phyloP scores from a whole-genome alignment of 2,113 vertebrate genomes.

The Triplophysa rosa region DNA sequence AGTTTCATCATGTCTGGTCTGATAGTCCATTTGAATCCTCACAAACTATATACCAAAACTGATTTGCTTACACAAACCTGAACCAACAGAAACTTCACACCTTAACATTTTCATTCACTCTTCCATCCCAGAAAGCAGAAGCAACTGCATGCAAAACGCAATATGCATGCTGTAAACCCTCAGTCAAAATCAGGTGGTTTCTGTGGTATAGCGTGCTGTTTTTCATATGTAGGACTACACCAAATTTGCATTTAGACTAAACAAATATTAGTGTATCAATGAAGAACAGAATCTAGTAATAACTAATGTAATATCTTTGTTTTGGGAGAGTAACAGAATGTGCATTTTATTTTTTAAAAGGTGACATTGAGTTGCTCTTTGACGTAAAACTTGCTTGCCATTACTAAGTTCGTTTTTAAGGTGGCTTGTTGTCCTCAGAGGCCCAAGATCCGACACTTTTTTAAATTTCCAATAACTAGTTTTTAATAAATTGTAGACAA shows the following conservation, averaged over 20 bases:
- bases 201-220: not conserved
- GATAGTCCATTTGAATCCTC: not conserved
- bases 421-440: no score
- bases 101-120: not conserved
- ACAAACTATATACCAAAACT: constrained; percentile 17
- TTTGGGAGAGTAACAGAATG: no score
- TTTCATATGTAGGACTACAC: not conserved
- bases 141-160: constrained; percentile 19
- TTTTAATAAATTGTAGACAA: no score
- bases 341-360: no score
- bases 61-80: constrained; percentile 32
- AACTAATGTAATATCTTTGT: no score
- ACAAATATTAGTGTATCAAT: no score
- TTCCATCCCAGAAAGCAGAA: not conserved
- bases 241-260: not conserved
- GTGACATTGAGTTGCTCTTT: no score
- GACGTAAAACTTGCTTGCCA: no score
- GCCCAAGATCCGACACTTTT: no score
- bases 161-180: not conserved
- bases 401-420: no score
- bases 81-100: not conserved
- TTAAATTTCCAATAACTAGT: no score
- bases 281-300: no score
- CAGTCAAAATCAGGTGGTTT: not conserved
- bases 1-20: not conserved